Base-by-base conservation (phyloP, 2,113 vertebrate species). In the Dipodomys stephensi region DNA sequence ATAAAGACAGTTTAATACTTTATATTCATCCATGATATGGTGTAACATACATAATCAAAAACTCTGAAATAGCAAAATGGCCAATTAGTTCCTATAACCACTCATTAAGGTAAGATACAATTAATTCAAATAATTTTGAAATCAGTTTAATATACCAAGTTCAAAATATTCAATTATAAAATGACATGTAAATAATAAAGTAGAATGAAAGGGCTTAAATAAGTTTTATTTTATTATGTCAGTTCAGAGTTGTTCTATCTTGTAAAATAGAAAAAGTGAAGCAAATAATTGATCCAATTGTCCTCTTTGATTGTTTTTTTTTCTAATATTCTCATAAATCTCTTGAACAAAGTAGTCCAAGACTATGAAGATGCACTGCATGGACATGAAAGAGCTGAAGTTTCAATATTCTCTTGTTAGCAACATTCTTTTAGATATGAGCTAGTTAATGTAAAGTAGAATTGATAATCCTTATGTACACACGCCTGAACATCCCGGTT, bases 51-150 rank as follows among this genome's bases (percentile, higher is more conserved):
- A 57, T 44, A 7, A 87, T 72, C 22, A 68, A 60, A 79, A 78
- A 77, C 19, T 46, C 19, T 67, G 9, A 73, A 68, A 62, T 1
- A 79, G 7, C 9, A 71, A 92, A 83, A 73, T 53, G 69, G 67
- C 7, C 85, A 85, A 74, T 1, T n/a, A 28, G 4, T 57, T 69
- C 1, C 16, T 87, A 60, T 44, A 71, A 15, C 28, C 2, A 2
- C 22, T 62, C 4, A 25, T 27, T 83, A 23, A 46, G 4, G 1
- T 2, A 44, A 35, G 7, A 6, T 73, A 53, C 15, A 60, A 60
- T 27, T 71, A 30, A 76, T 62, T 67, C 10, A 90, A 87, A 84
- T 53, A n/a, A 84, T 62, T 87, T 86, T 44, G 27, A 91, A 90
- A 49, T 27, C 27, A 0, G 11, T 46, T 60, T 60, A 62, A 8